Conservation (phyloP, 2,113 vertebrate genomes). For the Elachura formosa region DNA sequence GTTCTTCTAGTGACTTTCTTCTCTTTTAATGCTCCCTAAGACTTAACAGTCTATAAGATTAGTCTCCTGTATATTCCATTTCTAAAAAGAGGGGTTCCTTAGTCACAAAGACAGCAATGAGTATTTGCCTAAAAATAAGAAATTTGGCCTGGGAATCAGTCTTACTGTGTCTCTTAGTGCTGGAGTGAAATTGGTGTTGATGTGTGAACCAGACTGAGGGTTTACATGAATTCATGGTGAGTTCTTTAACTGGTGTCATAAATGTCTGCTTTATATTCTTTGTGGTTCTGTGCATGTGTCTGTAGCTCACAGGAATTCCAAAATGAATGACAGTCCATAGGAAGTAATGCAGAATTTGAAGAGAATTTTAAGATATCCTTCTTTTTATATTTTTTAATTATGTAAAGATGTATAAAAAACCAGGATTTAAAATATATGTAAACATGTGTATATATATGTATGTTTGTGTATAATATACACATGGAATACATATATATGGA, state of each 20-base stretch:
- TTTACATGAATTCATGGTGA: not conserved
- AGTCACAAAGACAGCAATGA: not conserved
- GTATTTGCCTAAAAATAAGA: not conserved
- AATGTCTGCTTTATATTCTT: not conserved
- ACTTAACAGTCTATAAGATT: not conserved
- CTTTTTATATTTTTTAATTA: not conserved
- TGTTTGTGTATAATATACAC: too few relatives aligned
- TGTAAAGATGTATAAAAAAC: not conserved
- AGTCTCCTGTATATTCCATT: not conserved
- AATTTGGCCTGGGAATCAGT: not conserved
- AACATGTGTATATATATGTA: not conserved
- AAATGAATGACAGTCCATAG: not conserved
- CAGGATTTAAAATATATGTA: not conserved
- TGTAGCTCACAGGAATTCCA: not conserved
- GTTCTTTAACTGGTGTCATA: constrained; percentile 35
- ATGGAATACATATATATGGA: not conserved
- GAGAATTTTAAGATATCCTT: not conserved
- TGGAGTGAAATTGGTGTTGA: constrained; percentile 7
- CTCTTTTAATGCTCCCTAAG: not conserved
- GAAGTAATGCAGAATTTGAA: not conserved
- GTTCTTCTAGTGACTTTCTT: not conserved
- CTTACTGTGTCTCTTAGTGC: not conserved
- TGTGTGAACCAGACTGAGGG: not conserved
- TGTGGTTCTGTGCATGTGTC: not conserved
- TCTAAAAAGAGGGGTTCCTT: not conserved